A percentile compares a stretch with the other conserved stretches of the same genome.
phyloP scores from a whole-genome alignment of 2,797 vertebrate species.

The Gymnocypris eckloni region DNA sequence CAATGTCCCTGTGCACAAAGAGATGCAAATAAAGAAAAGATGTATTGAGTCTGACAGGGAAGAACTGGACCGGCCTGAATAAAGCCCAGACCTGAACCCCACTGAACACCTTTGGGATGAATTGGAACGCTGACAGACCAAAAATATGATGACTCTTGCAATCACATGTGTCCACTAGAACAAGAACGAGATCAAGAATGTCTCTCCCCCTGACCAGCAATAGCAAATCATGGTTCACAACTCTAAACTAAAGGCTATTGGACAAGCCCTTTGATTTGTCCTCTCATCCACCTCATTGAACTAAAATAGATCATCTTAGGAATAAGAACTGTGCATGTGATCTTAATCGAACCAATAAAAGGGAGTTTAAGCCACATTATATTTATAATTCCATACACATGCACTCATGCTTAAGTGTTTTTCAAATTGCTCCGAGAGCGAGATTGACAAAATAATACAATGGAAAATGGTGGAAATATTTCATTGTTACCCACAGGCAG shows the following conservation, averaged over 20 bases:
- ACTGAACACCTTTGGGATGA: background rate
- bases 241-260: background rate
- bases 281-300: background rate
- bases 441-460: background rate
- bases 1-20: background rate
- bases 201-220: background rate
- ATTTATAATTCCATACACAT: background rate
- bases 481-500: background rate
- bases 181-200: background rate
- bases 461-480: background rate
- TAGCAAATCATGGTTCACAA: background rate
- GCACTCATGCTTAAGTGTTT: background rate
- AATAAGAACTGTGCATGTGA: background rate
- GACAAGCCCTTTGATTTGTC: background rate
- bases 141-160: background rate
- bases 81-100: conserved; percentile 2
- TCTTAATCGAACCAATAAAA: background rate
- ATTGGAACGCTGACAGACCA: background rate
- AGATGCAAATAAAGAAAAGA: background rate
- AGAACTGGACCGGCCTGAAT: background rate
- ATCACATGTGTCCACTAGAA: conserved; percentile 1
- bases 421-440: background rate
- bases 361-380: background rate
- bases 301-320: background rate
- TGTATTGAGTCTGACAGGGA: background rate